Base-by-base conservation (phyloP, 2,888 invertebrate genomes). In the Luperina nickerlii region DNA sequence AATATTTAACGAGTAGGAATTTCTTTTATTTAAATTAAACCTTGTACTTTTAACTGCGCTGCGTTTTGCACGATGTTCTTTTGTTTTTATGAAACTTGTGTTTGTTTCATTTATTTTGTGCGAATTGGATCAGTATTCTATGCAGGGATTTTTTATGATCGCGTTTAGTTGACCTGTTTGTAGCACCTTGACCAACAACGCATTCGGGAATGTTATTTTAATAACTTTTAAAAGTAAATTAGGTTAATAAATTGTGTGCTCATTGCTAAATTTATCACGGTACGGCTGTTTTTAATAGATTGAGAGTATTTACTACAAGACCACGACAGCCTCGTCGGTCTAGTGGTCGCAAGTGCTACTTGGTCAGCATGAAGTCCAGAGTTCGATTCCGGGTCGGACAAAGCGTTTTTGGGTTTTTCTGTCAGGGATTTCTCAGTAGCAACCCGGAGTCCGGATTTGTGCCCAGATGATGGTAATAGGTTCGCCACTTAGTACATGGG, bases 1-100 rank as follows among this genome's bases (percentile, higher is more conserved):
- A 80, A 77, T 78, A 85, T 79, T 74, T 76, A 81, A 79, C 42
- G 13, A 62, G 77, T 38, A 42, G 32, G 60, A 66, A 71, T 85
- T 48, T 79, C 13, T 85, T 82, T 76, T 65, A 75, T 82, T 69
- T 20, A 69, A 75, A 81, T 73, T 18, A 66, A n/a, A 32, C 15
- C 6, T 66, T 68, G 65, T 74, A 2, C 15, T 45, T 63, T 51
- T 75, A 45, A 27, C 27, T 38, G 24, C 24, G 20, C 0, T 38
- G 20, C 15, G 2, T 51, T 78, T 57, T 57, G 3, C 8, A 32
- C 24, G 42, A 45, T 60, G 38, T 48, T 76, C 0, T 63, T 62
- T 80, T 69, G 20, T 66, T 57, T 76, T n/a, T 54, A n/a, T 42
- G 27, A 20, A 65, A 68, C 0, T 15, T 32, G 5, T 15, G 18